Base-by-base conservation (phyloP, 1,140 invertebrate species). In the Anadara kagoshimensis region DNA sequence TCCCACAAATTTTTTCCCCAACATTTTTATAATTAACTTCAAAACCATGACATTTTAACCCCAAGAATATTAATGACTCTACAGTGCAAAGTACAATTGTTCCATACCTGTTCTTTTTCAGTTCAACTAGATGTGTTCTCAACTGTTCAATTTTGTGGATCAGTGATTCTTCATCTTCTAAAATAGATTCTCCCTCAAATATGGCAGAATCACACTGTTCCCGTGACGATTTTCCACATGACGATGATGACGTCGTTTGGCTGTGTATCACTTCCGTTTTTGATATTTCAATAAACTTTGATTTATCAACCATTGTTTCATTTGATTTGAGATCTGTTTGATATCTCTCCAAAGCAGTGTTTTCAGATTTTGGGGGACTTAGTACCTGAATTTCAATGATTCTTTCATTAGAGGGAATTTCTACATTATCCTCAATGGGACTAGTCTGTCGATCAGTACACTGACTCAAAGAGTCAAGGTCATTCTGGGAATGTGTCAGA, bases 201-300 rank as follows among this genome's bases (percentile, higher is more conserved):
- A 75, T 75, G 20, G 73, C 73, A 22, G 67, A 70, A 47, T 75
- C 73, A 70, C 73, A 75, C 24, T 75, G 73, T 62, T 75, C 73
- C 44, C 73, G 41, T 16, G 68, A 66, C 16, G 59, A 62, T 45
- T 69, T 67, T n/a, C 29, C 14, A 11, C 56, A 51, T 24, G 44
- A 45, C 16, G n/a, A 44, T 11, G 29, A 53, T 16, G 3, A 47
- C 20, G 49, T 20, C 51, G 62, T 51, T 41, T 64, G 61, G 44
- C 26, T 10, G 0, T 29, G 7, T 1, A 64, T 36, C 10, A 64
- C 16, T 18, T 45, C 41, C n/a, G 47, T 36, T 45, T 45, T 62
- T 51, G 62, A 22, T 53, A 26, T 36, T 36, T 64, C 45, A 49
- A 36, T 41, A 53, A 41, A 64, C 29, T 36, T 36, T 36, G 7